These are phyloP conservation scores for Nomada goodeniana DNA, from an alignment of 2,888 invertebrate species.

Conservation along the genomic window DNA sequence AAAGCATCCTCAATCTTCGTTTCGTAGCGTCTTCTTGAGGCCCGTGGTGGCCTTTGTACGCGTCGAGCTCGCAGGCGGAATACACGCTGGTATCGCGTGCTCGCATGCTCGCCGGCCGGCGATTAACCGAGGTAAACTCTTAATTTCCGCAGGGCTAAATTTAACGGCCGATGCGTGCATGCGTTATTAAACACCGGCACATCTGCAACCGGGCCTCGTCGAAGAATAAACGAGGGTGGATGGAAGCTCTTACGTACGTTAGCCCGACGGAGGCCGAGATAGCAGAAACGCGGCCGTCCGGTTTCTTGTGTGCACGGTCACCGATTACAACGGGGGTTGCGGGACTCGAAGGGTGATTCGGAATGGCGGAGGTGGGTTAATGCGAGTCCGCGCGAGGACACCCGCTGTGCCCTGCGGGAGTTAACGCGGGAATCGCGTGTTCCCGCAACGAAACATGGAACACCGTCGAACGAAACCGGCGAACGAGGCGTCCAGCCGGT, in stretches of 20 bases:
- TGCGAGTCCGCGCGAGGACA: conserved; percentile 80
- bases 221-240: conserved; percentile 77
- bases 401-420: conserved; percentile 81
- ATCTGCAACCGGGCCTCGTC: conserved; percentile 72
- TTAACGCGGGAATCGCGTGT: conserved; percentile 84
- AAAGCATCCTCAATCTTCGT: not conserved
- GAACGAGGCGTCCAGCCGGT: conserved; percentile 34
- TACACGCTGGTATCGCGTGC: conserved; percentile 52
- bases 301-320: conserved; percentile 64
- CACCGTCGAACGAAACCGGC: conserved; percentile 46
- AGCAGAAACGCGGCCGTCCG: conserved; percentile 61
- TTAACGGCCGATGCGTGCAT: conserved; percentile 67
- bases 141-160: conserved; percentile 60
- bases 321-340: conserved; percentile 37
- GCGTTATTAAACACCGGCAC: conserved; percentile 66
- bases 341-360: conserved; percentile 36
- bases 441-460: conserved; percentile 66
- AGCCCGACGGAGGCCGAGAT: conserved; percentile 67
- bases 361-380: conserved; percentile 75
- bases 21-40: conserved; percentile 8
- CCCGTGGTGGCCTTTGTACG: not conserved
- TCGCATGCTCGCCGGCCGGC: conserved; percentile 9
- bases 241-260: conserved; percentile 23
- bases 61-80: conserved; percentile 22
- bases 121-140: conserved; percentile 61